Conservation (phyloP, 2,888 invertebrate genomes). For the Troides helena region DNA sequence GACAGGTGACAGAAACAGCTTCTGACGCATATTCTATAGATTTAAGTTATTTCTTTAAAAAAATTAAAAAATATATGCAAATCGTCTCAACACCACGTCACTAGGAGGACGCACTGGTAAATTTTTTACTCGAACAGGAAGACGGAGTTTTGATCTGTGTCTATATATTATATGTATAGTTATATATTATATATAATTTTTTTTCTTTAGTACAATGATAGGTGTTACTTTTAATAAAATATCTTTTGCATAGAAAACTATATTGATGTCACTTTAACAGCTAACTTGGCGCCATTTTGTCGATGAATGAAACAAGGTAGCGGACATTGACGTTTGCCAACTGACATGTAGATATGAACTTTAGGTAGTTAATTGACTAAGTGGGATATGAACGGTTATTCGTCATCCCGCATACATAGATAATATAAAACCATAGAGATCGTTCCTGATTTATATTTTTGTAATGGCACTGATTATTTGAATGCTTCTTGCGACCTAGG, state of each 20-base stretch:
- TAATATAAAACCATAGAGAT: constrained; percentile 45
- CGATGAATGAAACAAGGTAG: constrained; percentile 3
- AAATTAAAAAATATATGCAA: too few species aligned
- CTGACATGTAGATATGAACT: constrained; percentile 19
- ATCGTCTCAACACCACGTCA: too few species aligned
- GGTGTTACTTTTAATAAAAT: background rate
- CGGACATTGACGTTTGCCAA: constrained; percentile 16
- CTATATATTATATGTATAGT: too few species aligned
- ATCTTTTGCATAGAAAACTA: background rate
- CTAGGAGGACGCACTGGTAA: too few species aligned
- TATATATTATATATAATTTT: too few species aligned
- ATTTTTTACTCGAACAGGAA: too few species aligned
- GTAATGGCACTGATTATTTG: constrained; percentile 12
- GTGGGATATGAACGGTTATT: constrained; percentile 45
- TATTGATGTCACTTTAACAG: background rate
- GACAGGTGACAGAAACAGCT: background rate
- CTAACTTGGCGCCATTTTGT: constrained; percentile 13
- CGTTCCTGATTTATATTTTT: constrained; percentile 47
- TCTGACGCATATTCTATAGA: background rate
- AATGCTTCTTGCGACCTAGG: too few species aligned
- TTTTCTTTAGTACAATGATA: too few species aligned
- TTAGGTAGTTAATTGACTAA: constrained; percentile 37
- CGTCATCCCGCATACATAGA: constrained; percentile 44
- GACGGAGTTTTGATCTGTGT: too few species aligned
- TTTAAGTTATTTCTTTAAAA: too few species aligned